A percentile compares a stretch with the other conserved stretches of the same genome.
Evolutionary conservation across 1,140 invertebrate genomes (phyloP).

Genomic region (Panonychus citri): DNA sequence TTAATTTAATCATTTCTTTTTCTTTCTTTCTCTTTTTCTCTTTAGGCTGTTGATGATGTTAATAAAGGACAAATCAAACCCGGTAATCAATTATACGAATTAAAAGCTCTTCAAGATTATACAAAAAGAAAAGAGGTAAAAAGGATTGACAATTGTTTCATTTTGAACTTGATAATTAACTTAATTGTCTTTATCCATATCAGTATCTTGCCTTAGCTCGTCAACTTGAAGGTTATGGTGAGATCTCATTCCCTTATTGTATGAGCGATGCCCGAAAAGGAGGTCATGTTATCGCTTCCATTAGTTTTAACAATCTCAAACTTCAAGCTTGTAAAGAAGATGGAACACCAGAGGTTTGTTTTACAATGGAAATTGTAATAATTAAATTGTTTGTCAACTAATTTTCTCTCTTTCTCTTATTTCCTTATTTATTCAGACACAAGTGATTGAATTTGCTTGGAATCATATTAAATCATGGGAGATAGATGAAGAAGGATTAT

Average conservation of each 20-base stretch:
- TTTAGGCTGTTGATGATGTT: slow-evolving; percentile 67
- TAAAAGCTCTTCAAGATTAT: slow-evolving; percentile 78
- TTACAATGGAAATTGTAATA: no score
- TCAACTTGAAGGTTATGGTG: slow-evolving; percentile 65
- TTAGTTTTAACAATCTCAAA: slow-evolving; percentile 48
- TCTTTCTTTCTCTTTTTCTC: slow-evolving; percentile 8
- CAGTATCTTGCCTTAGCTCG: slow-evolving; percentile 61
- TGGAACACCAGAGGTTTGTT: slow-evolving; percentile 47
- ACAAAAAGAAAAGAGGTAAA: slow-evolving; percentile 52
- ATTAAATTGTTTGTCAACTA: neutral
- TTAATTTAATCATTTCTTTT: neutral
- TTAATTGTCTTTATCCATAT: neutral
- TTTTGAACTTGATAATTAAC: neutral
- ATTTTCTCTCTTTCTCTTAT: neutral
- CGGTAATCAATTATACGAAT: slow-evolving; percentile 68
- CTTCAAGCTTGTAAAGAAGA: slow-evolving; percentile 68
- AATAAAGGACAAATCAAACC: slow-evolving; percentile 72
- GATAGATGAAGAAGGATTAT: slow-evolving; percentile 67
- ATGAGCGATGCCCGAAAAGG: slow-evolving; percentile 77
- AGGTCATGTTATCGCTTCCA: slow-evolving; percentile 59
- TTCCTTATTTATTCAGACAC: slow-evolving; percentile 26
- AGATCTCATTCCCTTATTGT: slow-evolving; percentile 81
- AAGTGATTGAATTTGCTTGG: slow-evolving; percentile 65
- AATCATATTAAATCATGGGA: slow-evolving; percentile 55
- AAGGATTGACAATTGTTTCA: neutral